Evolutionary conservation across 2,113 vertebrate genomes (phyloP).

Genomic region (Myodes glareolus): DNA sequence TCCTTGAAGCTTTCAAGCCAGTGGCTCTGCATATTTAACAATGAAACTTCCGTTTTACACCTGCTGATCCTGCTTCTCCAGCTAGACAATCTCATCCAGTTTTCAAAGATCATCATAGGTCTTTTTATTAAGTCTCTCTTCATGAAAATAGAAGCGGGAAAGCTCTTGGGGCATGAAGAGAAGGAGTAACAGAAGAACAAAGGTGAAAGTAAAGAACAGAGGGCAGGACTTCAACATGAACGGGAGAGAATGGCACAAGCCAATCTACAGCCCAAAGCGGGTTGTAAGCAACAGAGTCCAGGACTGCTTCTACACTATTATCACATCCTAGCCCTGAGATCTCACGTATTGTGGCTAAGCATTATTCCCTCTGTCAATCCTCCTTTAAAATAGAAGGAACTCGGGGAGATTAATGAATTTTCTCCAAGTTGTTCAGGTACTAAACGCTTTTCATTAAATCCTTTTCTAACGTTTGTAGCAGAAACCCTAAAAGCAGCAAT

Average conservation of each 20-base stretch:
- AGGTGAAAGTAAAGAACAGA: neutral
- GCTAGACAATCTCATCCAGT: too few species aligned
- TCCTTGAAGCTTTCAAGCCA: conserved; percentile 71
- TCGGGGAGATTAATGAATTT: neutral
- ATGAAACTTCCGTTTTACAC: too few species aligned
- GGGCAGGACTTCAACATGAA: neutral
- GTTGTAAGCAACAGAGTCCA: neutral
- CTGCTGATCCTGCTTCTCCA: too few species aligned
- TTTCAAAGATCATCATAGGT: too few species aligned
- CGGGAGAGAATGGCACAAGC: too few species aligned
- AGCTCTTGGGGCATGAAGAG: neutral
- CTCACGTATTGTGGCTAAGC: neutral
- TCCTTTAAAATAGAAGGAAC: neutral
- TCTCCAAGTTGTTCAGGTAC: neutral
- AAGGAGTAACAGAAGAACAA: neutral
- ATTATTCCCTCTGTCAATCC: neutral
- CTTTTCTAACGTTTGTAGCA: neutral
- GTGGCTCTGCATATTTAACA: neutral
- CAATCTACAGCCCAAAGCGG: neutral
- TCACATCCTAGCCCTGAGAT: neutral
- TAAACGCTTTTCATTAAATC: neutral
- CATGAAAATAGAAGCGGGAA: too few species aligned
- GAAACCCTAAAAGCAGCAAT: neutral
- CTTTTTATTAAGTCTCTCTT: too few species aligned
- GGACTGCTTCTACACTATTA: neutral